Evolutionary conservation across 1,140 invertebrate species (phyloP).

Genomic region (Berghia stephanieae): DNA sequence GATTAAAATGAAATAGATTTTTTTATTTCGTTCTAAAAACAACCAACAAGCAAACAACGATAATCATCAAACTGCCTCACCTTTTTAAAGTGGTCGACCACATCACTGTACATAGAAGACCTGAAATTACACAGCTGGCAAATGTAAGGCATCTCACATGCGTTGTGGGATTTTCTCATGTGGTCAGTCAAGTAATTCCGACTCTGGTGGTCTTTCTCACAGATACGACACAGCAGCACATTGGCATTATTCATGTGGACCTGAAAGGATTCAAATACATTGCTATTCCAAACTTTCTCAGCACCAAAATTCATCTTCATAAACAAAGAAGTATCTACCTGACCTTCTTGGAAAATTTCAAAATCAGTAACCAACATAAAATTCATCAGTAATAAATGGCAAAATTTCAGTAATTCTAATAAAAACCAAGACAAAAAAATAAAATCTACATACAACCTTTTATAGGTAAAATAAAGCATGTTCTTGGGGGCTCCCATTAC

Average conservation of each 20-base stretch:
- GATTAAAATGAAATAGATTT: no score
- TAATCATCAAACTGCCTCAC: conserved; percentile 33
- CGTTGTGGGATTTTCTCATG: conserved; percentile 57
- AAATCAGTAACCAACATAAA: no score
- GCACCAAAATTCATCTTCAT: not conserved
- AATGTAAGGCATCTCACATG: conserved; percentile 64
- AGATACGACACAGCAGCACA: conserved; percentile 63
- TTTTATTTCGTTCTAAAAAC: no score
- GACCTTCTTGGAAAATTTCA: not conserved
- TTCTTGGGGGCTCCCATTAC: no score
- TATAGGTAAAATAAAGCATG: no score
- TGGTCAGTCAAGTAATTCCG: conserved; percentile 46
- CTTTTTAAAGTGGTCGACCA: conserved; percentile 66
- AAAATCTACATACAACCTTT: no score
- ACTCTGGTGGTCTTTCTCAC: conserved; percentile 62
- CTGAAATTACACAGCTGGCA: conserved; percentile 63
- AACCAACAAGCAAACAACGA: not conserved
- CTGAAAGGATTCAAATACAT: conserved; percentile 40
- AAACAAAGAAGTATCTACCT: not conserved
- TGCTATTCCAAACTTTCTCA: no score
- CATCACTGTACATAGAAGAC: conserved; percentile 64
- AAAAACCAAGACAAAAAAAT: no score
- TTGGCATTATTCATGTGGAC: conserved; percentile 62
- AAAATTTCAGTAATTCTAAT: no score
- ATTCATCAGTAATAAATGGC: no score